Evolutionary conservation across 1,140 invertebrate species (phyloP), one percentile per base, ranked within the genome.

Genomic region (Nebria ingens): DNA sequence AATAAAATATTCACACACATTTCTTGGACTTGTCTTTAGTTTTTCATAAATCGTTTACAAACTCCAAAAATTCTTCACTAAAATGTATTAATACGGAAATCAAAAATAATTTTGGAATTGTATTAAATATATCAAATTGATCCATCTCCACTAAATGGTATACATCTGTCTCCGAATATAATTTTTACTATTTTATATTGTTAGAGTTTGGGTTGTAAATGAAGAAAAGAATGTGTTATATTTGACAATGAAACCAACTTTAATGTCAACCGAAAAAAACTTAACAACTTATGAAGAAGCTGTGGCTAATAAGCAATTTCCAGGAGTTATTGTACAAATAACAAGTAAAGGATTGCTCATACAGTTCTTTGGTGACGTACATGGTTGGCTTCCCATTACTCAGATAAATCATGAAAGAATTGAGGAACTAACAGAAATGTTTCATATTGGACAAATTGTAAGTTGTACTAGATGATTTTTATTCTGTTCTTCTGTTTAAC

Each of bases 391-490:
- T 1, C 74, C 79, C 22, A 70, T 66, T 1, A 65, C 71, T 2
- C 72, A 76, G 53, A 68, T 83, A 0, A 74, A 73, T 17, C 66
- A 72, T 49, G 64, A 76, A 20, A 71, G 71, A 0, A 56, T 76
- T 0, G 58, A 58, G 13, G 60, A 69, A 57, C 62, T 77, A 55
- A 21, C 71, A 55, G 68, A 74, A 56, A 68, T 71, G 17, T 82
- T 82, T 61, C 74, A 77, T 29, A 57, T 75, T 6, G 85, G 84
- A 25, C 78, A 85, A 68, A 79, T 81, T 21, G 74, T 83, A 64
- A 74, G 71, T 71, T 58, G 51, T 49, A 21, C 19, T 3, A 22
- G 21, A 29, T 19, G 12, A n/a, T n/a, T 29, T 40, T 17, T 6
- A 52, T 50, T 20, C 34, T 20, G 49, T 58, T 3, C 56, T 55